Percentiles rank a stretch among this genome's conserved stretches.
These are phyloP conservation scores for Pedetes capensis DNA, from an alignment of 2,113 vertebrate genomes.

Conservation along the genomic window DNA sequence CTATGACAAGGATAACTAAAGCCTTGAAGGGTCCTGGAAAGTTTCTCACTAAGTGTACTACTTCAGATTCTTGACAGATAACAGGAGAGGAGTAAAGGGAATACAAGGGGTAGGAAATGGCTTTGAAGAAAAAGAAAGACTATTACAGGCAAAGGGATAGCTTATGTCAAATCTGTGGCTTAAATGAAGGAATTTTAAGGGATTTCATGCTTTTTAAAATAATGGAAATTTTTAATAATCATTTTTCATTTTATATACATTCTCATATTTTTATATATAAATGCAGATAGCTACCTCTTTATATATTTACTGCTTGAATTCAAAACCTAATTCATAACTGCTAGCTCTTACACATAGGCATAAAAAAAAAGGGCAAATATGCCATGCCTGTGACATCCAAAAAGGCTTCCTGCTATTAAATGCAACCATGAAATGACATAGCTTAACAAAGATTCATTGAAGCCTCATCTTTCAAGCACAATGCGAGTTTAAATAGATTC, in stretches of 20 bases:
- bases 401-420: slow-evolving; percentile 50
- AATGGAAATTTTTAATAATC: not conserved
- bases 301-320: not conserved
- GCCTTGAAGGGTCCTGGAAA: no score
- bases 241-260: not conserved
- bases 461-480: not conserved
- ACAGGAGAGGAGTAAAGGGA: not conserved
- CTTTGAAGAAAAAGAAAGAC: not conserved
- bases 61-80: not conserved
- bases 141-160: not conserved
- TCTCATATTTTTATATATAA: not conserved
- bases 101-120: not conserved
- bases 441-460: slow-evolving; percentile 49
- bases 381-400: not conserved
- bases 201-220: not conserved
- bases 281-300: not conserved
- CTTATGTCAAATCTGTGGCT: not conserved
- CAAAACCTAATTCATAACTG: not conserved
- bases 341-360: not conserved
- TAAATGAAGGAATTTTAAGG: not conserved
- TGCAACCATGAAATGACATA: slow-evolving; percentile 15
- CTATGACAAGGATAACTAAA: not conserved
- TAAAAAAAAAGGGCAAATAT: not conserved
- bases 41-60: not conserved
- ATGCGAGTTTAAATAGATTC: slow-evolving; percentile 48